These are phyloP conservation scores for Sylvilagus floridanus DNA, from an alignment of 2,797 vertebrate genomes.

Conservation along the genomic window DNA sequence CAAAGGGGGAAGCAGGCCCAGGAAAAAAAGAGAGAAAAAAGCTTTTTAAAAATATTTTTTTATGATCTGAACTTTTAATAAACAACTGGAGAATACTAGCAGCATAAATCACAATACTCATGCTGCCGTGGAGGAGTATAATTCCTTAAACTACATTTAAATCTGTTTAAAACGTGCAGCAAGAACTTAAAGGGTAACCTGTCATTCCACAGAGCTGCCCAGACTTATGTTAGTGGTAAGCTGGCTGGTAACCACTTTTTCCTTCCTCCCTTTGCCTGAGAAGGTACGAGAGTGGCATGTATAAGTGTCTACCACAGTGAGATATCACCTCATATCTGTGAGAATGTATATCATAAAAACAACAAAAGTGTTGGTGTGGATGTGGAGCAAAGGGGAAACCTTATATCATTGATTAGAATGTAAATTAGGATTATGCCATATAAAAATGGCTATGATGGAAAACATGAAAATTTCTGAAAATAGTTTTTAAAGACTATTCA, in stretches of 20 bases:
- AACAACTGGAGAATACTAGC: constrained; percentile 45
- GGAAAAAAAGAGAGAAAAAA: not conserved
- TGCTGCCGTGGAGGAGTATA: constrained; percentile 14
- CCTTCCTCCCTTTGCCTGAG: constrained; percentile 36
- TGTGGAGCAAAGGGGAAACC: not conserved
- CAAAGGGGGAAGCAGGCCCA: not conserved
- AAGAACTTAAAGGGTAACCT: constrained; percentile 49
- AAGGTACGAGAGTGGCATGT: constrained; percentile 72
- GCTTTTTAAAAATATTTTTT: not conserved
- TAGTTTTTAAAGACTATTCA: too few species aligned
- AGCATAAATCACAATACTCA: constrained; percentile 53
- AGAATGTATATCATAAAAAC: not conserved
- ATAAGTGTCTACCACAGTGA: constrained; percentile 38
- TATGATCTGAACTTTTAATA: constrained; percentile 67
- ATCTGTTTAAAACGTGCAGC: constrained; percentile 10
- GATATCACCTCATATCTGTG: not conserved
- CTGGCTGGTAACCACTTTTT: constrained; percentile 9
- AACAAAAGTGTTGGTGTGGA: not conserved
- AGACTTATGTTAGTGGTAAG: constrained; percentile 31
- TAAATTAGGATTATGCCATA: not conserved
- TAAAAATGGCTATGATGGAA: not conserved
- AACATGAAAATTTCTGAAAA: too few species aligned
- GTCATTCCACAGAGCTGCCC: constrained; percentile 56
- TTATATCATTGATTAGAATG: not conserved
- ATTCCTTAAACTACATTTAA: constrained; percentile 56